A percentile compares a stretch with the other conserved stretches of the same genome.
phyloP scores from a whole-genome alignment of 2,888 invertebrate species.

The Microctonus brassicae region DNA sequence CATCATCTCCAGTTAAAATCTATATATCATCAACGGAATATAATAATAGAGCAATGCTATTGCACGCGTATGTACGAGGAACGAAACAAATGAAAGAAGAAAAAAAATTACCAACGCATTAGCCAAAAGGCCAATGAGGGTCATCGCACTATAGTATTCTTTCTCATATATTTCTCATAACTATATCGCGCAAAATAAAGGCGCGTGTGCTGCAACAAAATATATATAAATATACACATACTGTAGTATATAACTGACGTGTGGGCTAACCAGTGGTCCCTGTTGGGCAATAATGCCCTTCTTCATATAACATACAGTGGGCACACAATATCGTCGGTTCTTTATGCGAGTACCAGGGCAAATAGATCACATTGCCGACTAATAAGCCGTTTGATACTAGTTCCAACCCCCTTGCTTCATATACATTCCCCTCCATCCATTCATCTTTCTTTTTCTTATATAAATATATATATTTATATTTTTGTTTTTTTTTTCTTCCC shows the following conservation, averaged over 20 bases:
- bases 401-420: conserved; percentile 45
- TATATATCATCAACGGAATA: conserved; percentile 35
- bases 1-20: conserved; percentile 2
- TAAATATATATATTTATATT: neutral
- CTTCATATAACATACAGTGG: conserved; percentile 60
- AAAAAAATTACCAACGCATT: conserved; percentile 53
- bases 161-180: conserved; percentile 23
- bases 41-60: conserved; percentile 63
- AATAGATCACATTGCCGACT: conserved; percentile 69
- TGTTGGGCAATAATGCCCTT: conserved; percentile 67
- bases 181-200: too few species aligned
- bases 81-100: neutral
- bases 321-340: conserved; percentile 66
- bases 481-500: conserved; percentile 41
- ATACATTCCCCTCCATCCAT: conserved; percentile 32
- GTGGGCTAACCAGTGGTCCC: conserved; percentile 62
- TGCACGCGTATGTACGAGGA: conserved; percentile 26
- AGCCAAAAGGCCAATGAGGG: conserved; percentile 35
- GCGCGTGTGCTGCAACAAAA: neutral
- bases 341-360: conserved; percentile 66
- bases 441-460: conserved; percentile 34
- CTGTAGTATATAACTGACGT: conserved; percentile 9
- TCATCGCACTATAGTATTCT: conserved; percentile 28
- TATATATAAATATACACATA: neutral
- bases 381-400: conserved; percentile 66